Evolutionary conservation across 2,797 vertebrate species (phyloP).

Genomic region (Micropoecilia bifurca): DNA sequence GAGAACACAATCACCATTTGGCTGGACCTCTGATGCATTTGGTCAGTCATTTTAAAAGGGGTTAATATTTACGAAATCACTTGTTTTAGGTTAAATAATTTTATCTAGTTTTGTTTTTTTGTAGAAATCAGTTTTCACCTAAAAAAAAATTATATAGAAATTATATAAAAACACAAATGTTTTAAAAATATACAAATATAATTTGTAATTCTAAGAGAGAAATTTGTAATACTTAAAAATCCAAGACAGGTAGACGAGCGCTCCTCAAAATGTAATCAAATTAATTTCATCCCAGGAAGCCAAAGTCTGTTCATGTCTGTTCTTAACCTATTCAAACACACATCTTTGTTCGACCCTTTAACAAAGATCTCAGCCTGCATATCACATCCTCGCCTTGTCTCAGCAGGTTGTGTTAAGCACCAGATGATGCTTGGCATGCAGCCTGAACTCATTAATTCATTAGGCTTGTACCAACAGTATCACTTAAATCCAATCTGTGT

Average conservation of each 20-base stretch:
- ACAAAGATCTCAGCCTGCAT: constrained; percentile 2
- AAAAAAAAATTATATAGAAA: not conserved
- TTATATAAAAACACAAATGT: not conserved
- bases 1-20: not conserved
- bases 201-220: not conserved
- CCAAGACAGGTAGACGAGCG: not conserved
- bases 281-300: not conserved
- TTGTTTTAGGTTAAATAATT: not conserved
- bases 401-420: constrained; percentile 17
- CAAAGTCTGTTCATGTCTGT: not conserved
- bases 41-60: not conserved
- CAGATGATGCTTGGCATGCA: constrained; percentile 27
- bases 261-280: not conserved
- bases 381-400: constrained; percentile 2
- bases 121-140: not conserved
- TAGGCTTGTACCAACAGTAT: constrained; percentile 13
- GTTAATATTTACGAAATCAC: not conserved
- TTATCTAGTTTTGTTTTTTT: not conserved
- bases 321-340: constrained; percentile 3
- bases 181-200: not conserved
- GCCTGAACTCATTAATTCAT: constrained; percentile 52
- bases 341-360: not conserved
- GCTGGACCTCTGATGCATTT: not conserved
- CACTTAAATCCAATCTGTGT: constrained; percentile 25
- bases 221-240: not conserved